These are phyloP conservation scores for Salvelinus namaycush DNA, from an alignment of 2,113 vertebrate species.

Conservation along the genomic window DNA sequence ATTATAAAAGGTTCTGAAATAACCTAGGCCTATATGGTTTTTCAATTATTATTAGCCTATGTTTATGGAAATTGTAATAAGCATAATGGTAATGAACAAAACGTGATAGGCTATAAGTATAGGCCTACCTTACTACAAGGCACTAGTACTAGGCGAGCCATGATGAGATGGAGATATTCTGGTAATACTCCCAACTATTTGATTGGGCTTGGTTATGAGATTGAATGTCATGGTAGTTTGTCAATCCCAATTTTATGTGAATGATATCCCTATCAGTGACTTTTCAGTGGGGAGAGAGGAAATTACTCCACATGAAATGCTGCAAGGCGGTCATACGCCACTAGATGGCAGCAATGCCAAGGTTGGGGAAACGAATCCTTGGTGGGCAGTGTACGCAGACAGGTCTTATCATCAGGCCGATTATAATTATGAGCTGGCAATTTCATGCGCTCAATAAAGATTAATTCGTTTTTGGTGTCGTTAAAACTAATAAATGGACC, in stretches of 20 bases:
- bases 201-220: background rate
- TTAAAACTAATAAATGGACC: too few species aligned
- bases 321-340: constrained; percentile 14
- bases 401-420: too few species aligned
- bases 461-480: too few species aligned
- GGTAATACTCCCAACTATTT: background rate
- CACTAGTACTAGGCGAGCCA: too few species aligned
- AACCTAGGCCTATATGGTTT: too few species aligned
- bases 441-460: too few species aligned
- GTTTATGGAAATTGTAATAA: background rate
- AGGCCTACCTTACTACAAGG: too few species aligned
- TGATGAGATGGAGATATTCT: background rate
- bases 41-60: too few species aligned
- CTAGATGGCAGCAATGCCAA: constrained; percentile 22
- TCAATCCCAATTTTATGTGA: background rate
- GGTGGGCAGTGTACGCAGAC: background rate
- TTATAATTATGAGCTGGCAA: too few species aligned
- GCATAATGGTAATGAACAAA: background rate
- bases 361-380: background rate
- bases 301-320: background rate
- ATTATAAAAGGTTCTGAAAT: too few species aligned
- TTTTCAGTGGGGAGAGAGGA: too few species aligned
- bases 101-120: background rate
- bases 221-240: background rate
- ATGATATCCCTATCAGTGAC: too few species aligned